These are phyloP conservation scores for Ptychoptera albimana DNA, from an alignment of 2,888 invertebrate species.

Conservation along the genomic window DNA sequence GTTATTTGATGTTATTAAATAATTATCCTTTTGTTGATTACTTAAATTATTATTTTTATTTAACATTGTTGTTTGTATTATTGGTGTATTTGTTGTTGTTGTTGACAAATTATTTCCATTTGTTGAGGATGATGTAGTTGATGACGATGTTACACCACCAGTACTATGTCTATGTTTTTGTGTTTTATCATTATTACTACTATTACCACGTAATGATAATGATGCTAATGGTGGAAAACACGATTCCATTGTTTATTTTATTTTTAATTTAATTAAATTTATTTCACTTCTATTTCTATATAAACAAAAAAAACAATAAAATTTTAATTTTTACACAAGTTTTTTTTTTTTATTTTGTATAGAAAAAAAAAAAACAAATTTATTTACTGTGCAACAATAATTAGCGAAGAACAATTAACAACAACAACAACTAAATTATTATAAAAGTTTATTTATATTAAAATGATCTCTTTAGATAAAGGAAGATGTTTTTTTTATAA, in stretches of 20 bases:
- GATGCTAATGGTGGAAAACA: conserved; percentile 34
- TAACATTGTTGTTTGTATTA: background rate
- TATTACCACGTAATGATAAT: conserved; percentile 27
- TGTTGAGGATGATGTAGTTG: conserved; percentile 7
- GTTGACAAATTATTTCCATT: conserved; percentile 1
- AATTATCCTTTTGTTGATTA: background rate
- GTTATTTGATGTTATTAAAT: conserved; percentile 4
- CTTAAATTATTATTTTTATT: conserved; percentile 5
- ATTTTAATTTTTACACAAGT: too few species aligned
- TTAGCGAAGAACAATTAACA: too few species aligned
- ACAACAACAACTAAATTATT: too few species aligned
- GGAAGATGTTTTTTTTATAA: too few species aligned
- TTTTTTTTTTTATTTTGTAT: too few species aligned
- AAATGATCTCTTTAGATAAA: too few species aligned
- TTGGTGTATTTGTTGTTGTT: background rate
- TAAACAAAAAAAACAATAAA: too few species aligned
- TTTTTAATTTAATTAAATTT: too few species aligned
- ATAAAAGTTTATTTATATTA: too few species aligned
- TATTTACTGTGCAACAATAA: too few species aligned
- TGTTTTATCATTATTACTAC: conserved; percentile 14
- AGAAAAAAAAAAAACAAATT: too few species aligned
- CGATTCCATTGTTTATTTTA: conserved; percentile 27
- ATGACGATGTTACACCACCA: conserved; percentile 12
- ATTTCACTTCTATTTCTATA: too few species aligned
- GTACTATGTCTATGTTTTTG: conserved; percentile 21